phyloP scores from a whole-genome alignment of 2,888 invertebrate genomes.

The Eretmocerus hayati region DNA sequence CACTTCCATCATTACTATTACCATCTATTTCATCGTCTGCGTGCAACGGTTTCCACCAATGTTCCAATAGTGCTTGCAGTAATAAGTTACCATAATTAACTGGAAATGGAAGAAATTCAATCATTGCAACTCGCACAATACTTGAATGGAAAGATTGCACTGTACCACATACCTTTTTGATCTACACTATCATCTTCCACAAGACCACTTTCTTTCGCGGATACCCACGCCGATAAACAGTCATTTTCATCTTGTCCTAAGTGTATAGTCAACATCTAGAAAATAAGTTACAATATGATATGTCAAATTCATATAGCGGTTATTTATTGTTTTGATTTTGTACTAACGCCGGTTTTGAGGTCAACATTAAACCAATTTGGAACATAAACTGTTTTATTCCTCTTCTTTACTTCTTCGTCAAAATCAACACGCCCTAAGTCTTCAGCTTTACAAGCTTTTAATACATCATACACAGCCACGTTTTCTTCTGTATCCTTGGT shows the following conservation, averaged over 20 bases:
- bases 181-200: slow-evolving; percentile 65
- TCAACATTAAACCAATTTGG: slow-evolving; percentile 99
- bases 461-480: slow-evolving; percentile 88
- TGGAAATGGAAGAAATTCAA: too few relatives aligned
- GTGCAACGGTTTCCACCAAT: slow-evolving; percentile 77
- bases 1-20: slow-evolving; percentile 52
- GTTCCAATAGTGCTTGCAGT: slow-evolving; percentile 88
- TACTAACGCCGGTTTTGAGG: slow-evolving; percentile 87
- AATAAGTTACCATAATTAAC: slow-evolving; percentile 94
- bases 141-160: too few relatives aligned
- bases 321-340: too few relatives aligned
- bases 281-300: slow-evolving; percentile 21
- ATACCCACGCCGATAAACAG: slow-evolving; percentile 98
- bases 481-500: slow-evolving; percentile 90
- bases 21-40: slow-evolving; percentile 67
- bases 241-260: slow-evolving; percentile 95
- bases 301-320: too few relatives aligned
- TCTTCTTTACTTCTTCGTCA: slow-evolving; percentile 86
- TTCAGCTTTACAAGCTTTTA: slow-evolving; percentile 79
- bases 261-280: slow-evolving; percentile 91
- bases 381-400: slow-evolving; percentile 89
- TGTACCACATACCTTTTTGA: slow-evolving; percentile 57
- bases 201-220: slow-evolving; percentile 89
- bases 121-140: too few relatives aligned
- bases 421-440: slow-evolving; percentile 87